Conservation (phyloP, 2,113 vertebrate genomes). For the Naja naja region DNA sequence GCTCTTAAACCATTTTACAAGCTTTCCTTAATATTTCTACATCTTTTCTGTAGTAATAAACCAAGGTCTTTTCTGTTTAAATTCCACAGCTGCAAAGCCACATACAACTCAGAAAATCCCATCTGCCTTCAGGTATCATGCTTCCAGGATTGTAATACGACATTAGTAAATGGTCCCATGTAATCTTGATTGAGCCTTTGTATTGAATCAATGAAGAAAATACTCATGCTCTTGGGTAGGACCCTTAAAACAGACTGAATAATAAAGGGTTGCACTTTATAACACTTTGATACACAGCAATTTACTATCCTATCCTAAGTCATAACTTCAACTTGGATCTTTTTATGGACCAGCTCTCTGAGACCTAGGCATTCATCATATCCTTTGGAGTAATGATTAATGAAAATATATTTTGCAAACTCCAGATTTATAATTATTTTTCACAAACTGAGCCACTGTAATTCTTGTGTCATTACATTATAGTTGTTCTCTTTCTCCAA, state of each 20-base stretch:
- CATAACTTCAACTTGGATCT: neutral
- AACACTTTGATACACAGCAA: neutral
- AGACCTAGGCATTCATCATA: neutral
- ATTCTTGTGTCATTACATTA: neutral
- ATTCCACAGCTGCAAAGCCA: neutral
- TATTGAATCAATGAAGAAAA: neutral
- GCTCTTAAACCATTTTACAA: neutral
- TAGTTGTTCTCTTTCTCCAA: neutral
- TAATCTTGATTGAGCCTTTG: neutral
- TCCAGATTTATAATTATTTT: neutral
- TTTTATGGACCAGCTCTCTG: neutral
- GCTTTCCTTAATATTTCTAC: neutral
- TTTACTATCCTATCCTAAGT: neutral
- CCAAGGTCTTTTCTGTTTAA: neutral
- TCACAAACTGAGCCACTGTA: neutral
- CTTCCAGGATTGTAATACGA: neutral
- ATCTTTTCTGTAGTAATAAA: neutral
- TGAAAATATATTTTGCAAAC: neutral
- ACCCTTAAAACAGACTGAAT: neutral
- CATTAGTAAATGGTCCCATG: neutral
- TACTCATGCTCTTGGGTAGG: neutral
- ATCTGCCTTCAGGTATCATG: neutral
- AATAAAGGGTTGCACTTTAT: neutral
- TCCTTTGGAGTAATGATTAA: neutral
- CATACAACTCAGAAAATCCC: neutral